Evolutionary conservation across 2,888 invertebrate genomes (phyloP), one percentile per base, ranked within the genome.

Genomic region (Muschampia plurimacula): DNA sequence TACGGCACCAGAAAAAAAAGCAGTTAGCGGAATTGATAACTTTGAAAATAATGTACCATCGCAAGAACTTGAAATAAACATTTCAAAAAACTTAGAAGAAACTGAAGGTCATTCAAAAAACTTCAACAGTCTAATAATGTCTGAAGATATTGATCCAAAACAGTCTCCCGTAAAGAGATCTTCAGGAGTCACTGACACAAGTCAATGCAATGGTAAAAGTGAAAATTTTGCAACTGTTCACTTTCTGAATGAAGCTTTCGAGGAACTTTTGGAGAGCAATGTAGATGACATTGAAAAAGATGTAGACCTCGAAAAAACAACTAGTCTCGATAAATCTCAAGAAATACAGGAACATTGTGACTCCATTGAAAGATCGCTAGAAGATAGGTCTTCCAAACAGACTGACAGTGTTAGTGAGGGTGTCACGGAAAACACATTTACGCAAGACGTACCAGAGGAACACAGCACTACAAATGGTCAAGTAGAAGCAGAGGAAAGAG

Each of bases 241-340:
- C 76, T 92, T 92, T 80, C 77, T 94, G 13, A 89, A 83, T 69
- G 92, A 92, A 78, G 85, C 90, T 0, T 93, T 93, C 73, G 94
- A 94, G 80, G 93, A 93, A 76, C 79, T 94, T 2, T 74, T 91
- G 10, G 94, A 94, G 69, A 94, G 93, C 74, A 95, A 95, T 73
- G 93, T 94, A 5, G 92, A 92, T 74, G 90, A 89, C 57, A 83
- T 84, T n/a, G 93, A 93, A 65, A 90, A 85, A 74, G 87, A 87
- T 66, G 81, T 80, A 60, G 83, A 81, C 59, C 70, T 80, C 22
- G 82, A 85, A 73, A 82, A 85, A 62, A 80, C 80, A 66, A 77
- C 80, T 52, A 81, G 76, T 69, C 77, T 76, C n/a, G 79, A 77
- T 46, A 78, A 75, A 64, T 72, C 73, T 44, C 72, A 75, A 8